Percentiles rank a stretch among this genome's conserved stretches.
Evolutionary conservation across 2,113 vertebrate species (phyloP).

Genomic region (Callionymus lyra): DNA sequence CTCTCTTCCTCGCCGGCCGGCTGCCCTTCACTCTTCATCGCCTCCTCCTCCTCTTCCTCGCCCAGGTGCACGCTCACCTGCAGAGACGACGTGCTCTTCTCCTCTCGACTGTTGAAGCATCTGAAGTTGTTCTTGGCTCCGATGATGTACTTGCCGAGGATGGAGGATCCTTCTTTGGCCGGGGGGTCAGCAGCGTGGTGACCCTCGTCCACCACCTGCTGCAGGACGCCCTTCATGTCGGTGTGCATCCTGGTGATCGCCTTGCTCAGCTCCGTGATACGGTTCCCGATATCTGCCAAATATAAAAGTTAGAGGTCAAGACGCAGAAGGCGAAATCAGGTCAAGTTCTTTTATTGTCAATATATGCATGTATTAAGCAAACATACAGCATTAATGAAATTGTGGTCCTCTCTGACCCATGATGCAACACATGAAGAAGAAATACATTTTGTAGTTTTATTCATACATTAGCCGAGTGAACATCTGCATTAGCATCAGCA

Average conservation of each 20-base stretch:
- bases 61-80: slow-evolving; percentile 48
- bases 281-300: slow-evolving; percentile 73
- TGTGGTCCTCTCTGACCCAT: too few relatives aligned
- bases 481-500: too few relatives aligned
- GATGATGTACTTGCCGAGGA: slow-evolving; percentile 74
- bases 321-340: too few relatives aligned
- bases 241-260: slow-evolving; percentile 65
- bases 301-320: too few relatives aligned
- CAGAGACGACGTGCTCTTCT: slow-evolving; percentile 25
- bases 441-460: too few relatives aligned
- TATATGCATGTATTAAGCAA: too few relatives aligned
- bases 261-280: slow-evolving; percentile 79
- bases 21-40: slow-evolving; percentile 11
- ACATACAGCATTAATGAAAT: too few relatives aligned
- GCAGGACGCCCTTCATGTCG: slow-evolving; percentile 66
- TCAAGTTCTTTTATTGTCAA: too few relatives aligned
- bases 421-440: too few relatives aligned
- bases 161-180: slow-evolving; percentile 50
- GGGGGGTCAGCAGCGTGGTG: neutral
- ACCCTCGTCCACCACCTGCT: slow-evolving; percentile 35
- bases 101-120: slow-evolving; percentile 47
- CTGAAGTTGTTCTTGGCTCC: slow-evolving; percentile 78
- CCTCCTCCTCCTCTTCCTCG: slow-evolving; percentile 9
- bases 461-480: too few relatives aligned
- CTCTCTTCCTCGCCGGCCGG: slow-evolving; percentile 7